Conservation (phyloP, 2,113 vertebrate genomes). For the Scytalopus superciliaris region DNA sequence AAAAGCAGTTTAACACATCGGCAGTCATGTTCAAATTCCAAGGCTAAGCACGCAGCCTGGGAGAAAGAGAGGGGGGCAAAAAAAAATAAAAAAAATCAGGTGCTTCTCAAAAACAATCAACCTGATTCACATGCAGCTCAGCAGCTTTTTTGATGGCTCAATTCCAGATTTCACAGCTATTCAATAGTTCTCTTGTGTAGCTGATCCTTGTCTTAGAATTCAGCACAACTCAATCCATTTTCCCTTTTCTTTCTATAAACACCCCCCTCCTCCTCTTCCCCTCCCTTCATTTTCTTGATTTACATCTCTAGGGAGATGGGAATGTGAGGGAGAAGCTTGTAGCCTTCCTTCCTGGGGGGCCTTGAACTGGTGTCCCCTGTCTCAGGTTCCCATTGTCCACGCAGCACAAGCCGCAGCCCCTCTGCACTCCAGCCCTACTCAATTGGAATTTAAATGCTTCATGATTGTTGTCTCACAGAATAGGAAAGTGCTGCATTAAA, state of each 20-base stretch:
- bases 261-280: constrained; percentile 55
- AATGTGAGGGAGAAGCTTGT: constrained; percentile 71
- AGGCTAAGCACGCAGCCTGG: constrained; percentile 50
- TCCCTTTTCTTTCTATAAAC: constrained; percentile 72
- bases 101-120: constrained; percentile 69
- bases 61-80: not conserved
- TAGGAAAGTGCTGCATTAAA: constrained; percentile 68
- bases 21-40: constrained; percentile 65
- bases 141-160: constrained; percentile 74
- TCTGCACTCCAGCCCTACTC: constrained; percentile 69
- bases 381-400: constrained; percentile 69
- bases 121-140: constrained; percentile 68
- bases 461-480: constrained; percentile 72
- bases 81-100: constrained; percentile 37
- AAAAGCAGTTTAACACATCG: constrained; percentile 10
- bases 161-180: constrained; percentile 78
- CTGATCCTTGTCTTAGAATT: constrained; percentile 75
- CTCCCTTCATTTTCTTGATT: constrained; percentile 70
- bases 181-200: constrained; percentile 76
- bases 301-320: constrained; percentile 77
- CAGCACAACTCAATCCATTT: constrained; percentile 78
- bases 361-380: constrained; percentile 71
- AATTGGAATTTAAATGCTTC: constrained; percentile 79
- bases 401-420: constrained; percentile 43
- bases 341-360: constrained; percentile 70